Percentiles rank a stretch among this genome's conserved stretches.
phyloP scores from a whole-genome alignment of 92 coral and sea anemone genomes.

The Paramuricea clavata region DNA sequence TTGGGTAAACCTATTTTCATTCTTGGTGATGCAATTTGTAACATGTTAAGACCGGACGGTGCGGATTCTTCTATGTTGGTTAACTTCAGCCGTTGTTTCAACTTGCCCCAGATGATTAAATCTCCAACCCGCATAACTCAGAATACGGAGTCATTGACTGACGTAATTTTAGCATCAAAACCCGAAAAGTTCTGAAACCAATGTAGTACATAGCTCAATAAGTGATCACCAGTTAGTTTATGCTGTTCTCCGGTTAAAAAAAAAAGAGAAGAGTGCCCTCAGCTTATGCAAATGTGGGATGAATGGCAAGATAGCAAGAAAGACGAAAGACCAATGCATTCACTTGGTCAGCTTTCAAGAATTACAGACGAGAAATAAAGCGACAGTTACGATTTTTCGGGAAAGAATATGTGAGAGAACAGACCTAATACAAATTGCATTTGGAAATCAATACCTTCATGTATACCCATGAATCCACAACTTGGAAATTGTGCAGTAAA shows the following conservation, averaged over 20 bases:
- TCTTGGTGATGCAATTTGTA: constrained; percentile 61
- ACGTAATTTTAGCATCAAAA: too few relatives aligned
- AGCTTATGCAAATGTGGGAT: too few relatives aligned
- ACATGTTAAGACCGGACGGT: constrained; percentile 31
- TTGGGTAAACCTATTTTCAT: too few relatives aligned
- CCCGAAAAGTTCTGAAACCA: too few relatives aligned
- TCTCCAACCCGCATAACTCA: not conserved
- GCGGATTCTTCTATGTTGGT: constrained; percentile 35
- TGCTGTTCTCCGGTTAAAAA: not conserved
- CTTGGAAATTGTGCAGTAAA: constrained; percentile 14
- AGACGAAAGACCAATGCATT: constrained; percentile 56
- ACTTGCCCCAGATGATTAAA: too few relatives aligned
- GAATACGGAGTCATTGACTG: constrained; percentile 40
- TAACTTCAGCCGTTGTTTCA: constrained; percentile 52
- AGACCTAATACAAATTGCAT: constrained; percentile 54
- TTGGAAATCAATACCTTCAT: constrained; percentile 36
- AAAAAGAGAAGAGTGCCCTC: too few relatives aligned
- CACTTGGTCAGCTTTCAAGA: constrained; percentile 62
- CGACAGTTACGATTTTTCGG: constrained; percentile 53
- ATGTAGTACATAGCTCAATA: not conserved
- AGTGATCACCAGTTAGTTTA: too few relatives aligned
- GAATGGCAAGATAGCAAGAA: constrained; percentile 51
- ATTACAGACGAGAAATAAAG: constrained; percentile 47
- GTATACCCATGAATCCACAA: not conserved
- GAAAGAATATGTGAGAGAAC: constrained; percentile 48